These are phyloP conservation scores for Magallana ariakensis DNA, from an alignment of 1,140 invertebrate species.

Conservation along the genomic window DNA sequence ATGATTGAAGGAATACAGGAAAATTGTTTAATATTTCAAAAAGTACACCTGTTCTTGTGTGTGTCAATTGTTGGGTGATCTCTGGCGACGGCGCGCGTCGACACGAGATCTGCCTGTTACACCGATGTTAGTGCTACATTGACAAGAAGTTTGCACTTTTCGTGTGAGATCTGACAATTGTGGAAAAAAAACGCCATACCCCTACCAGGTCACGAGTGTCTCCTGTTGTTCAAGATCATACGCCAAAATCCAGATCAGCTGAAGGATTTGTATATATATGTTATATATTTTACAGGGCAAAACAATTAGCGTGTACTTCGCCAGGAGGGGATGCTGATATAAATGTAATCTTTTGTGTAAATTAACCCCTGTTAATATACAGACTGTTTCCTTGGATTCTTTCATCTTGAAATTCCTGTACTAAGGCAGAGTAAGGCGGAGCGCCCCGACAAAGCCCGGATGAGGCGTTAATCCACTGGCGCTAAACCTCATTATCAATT, in stretches of 20 bases:
- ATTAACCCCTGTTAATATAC: conserved; percentile 1
- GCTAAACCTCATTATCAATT: conserved; percentile 19
- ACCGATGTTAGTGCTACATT: not conserved
- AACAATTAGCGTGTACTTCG: not conserved
- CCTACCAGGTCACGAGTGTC: not conserved
- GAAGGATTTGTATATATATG: not conserved
- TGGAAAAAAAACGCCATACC: not conserved
- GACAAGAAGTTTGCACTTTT: conserved; percentile 15
- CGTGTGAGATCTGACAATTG: not conserved
- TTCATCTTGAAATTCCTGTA: not conserved
- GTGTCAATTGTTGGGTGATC: not conserved
- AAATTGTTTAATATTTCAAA: not conserved
- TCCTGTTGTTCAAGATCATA: not conserved
- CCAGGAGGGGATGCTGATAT: not conserved
- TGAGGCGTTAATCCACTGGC: not conserved
- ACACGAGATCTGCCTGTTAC: not conserved
- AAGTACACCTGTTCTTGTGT: not conserved
- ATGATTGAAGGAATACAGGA: too few species aligned
- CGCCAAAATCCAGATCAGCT: too few species aligned
- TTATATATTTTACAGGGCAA: not conserved
- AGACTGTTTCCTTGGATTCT: not conserved
- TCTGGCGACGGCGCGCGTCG: not conserved
- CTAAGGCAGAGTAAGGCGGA: not conserved
- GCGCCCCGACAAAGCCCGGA: not conserved
- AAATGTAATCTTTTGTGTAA: not conserved